A percentile compares a stretch with the other conserved stretches of the same genome.
Conservation (phyloP, 2,888 invertebrate species). For the Himalopsyche kuldschensis region DNA sequence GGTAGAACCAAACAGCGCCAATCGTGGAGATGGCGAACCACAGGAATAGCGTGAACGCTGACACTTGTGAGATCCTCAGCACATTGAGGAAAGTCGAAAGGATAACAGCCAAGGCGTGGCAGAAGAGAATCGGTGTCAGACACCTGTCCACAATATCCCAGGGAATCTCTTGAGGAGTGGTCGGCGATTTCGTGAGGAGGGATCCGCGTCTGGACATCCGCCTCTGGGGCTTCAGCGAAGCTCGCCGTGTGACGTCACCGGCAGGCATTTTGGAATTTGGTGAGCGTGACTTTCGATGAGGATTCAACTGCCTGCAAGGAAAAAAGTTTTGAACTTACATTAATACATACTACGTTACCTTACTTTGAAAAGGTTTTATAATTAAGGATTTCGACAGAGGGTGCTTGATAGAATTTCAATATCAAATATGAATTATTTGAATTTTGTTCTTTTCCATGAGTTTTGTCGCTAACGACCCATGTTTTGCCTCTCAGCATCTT, state of each 20-base stretch:
- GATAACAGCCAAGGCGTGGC: constrained; percentile 78
- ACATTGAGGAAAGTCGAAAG: constrained; percentile 72
- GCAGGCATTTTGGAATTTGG: constrained; percentile 50
- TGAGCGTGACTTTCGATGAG: not conserved
- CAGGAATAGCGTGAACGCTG: constrained; percentile 77
- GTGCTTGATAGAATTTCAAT: too few species aligned
- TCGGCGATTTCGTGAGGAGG: constrained; percentile 58
- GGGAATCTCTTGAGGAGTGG: constrained; percentile 66
- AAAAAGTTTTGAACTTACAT: too few species aligned
- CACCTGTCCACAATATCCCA: constrained; percentile 74
- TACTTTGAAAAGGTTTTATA: too few species aligned
- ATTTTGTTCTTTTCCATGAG: too few species aligned
- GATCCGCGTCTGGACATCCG: constrained; percentile 63
- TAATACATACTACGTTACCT: too few species aligned
- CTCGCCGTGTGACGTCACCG: constrained; percentile 57
- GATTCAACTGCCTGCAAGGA: constrained; percentile 6
- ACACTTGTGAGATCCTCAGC: constrained; percentile 72
- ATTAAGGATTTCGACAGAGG: too few species aligned
- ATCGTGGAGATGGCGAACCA: constrained; percentile 74
- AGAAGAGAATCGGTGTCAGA: constrained; percentile 75
- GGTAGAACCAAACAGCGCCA: constrained; percentile 79
- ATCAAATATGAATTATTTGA: too few species aligned
- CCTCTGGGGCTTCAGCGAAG: constrained; percentile 55
- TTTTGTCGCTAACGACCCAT: too few species aligned
- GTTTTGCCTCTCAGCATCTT: too few species aligned